Percentiles rank a stretch among this genome's conserved stretches.
phyloP scores from a whole-genome alignment of 2,113 vertebrate species.

The Oenanthe oenanthe region DNA sequence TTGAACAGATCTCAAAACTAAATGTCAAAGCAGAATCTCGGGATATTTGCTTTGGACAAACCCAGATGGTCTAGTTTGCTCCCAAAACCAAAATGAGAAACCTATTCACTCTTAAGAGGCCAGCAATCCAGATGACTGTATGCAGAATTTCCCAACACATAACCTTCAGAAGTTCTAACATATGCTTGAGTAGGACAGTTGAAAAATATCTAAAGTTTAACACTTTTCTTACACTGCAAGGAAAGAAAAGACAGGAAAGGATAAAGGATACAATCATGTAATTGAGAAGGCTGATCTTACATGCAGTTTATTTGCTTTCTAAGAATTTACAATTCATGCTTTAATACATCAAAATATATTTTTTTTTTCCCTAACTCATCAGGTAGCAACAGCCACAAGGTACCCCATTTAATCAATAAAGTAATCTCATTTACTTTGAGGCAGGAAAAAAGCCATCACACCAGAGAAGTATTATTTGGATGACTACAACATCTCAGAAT shows the following conservation, averaged over 20 bases:
- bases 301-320: background rate
- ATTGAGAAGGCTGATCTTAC: background rate
- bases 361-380: background rate
- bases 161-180: background rate
- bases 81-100: background rate
- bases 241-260: background rate
- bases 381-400: background rate
- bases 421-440: background rate
- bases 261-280: accelerated
- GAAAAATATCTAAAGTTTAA: background rate
- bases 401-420: background rate
- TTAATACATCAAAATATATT: background rate
- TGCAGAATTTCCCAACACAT: background rate
- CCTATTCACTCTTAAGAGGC: background rate
- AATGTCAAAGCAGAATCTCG: background rate
- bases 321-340: background rate
- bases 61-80: background rate
- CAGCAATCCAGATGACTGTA: background rate
- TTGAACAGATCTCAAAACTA: background rate
- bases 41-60: background rate
- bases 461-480: background rate
- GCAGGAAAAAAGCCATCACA: background rate
- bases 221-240: background rate
- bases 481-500: background rate
- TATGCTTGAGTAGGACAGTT: background rate